phyloP scores from a whole-genome alignment of 2,797 vertebrate genomes.

The Pseudochirops corinnae region DNA sequence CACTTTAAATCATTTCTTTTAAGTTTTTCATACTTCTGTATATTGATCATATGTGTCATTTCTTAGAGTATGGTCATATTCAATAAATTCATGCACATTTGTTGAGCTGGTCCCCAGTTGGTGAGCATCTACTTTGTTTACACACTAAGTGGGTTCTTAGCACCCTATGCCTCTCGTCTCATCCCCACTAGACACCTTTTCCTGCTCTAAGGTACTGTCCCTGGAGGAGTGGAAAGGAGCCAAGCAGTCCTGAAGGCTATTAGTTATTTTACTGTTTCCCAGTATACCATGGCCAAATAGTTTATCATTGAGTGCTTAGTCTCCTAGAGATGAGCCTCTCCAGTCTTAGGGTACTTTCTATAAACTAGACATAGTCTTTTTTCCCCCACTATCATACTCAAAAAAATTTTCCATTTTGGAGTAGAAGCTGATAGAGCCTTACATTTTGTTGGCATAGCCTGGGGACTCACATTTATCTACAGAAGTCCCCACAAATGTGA shows the following conservation, averaged over 20 bases:
- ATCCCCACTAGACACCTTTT: neutral
- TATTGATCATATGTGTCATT: neutral
- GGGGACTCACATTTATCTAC: neutral
- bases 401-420: no score
- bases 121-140: neutral
- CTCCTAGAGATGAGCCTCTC: no score
- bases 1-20: neutral
- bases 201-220: neutral
- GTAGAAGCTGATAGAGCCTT: no score
- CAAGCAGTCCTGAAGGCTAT: no score
- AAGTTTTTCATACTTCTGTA: neutral
- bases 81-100: neutral
- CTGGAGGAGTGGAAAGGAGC: no score
- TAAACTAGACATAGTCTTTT: no score
- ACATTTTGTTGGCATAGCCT: no score
- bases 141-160: neutral
- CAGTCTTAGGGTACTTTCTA: no score
- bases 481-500: neutral
- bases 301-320: no score
- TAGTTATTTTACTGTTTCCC: no score
- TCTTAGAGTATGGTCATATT: neutral
- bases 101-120: neutral
- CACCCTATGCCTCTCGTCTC: neutral
- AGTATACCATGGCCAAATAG: no score
- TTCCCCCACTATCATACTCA: no score